Conservation (phyloP, 1,140 invertebrate genomes). For the Leptinotarsa lineolata region DNA sequence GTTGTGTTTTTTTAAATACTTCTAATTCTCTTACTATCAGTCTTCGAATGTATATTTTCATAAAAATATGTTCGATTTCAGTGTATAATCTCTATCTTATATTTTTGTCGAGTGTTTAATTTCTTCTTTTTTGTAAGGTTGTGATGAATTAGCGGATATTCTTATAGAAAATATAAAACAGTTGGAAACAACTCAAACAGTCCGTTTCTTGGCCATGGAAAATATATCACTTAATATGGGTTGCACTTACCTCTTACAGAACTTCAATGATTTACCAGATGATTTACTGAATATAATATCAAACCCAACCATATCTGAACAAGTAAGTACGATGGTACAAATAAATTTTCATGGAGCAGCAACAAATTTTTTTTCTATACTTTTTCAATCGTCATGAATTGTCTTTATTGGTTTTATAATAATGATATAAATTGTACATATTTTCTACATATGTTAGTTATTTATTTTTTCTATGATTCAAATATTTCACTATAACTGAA, state of each 20-base stretch:
- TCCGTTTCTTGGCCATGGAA: constrained; percentile 36
- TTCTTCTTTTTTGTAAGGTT: constrained; percentile 30
- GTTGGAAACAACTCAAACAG: constrained; percentile 25
- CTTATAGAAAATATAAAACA: constrained; percentile 34
- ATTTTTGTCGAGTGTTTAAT: neutral
- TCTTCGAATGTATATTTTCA: too few relatives aligned
- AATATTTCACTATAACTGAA: too few relatives aligned
- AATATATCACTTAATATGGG: constrained; percentile 30
- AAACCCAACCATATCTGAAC: constrained; percentile 28
- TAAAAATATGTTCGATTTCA: too few relatives aligned
- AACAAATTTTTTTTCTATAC: neutral
- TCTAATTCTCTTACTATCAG: too few relatives aligned
- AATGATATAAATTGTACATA: too few relatives aligned
- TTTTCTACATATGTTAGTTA: too few relatives aligned
- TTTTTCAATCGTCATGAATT: neutral
- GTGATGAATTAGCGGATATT: constrained; percentile 26
- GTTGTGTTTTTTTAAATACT: too few relatives aligned
- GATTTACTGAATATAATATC: constrained; percentile 32
- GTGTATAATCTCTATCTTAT: neutral
- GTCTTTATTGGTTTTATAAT: too few relatives aligned
- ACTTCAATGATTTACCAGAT: constrained; percentile 33
- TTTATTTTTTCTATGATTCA: too few relatives aligned
- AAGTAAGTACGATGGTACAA: constrained; percentile 24
- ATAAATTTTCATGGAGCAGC: too few relatives aligned
- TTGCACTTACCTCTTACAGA: constrained; percentile 33